Evolutionary conservation across 2,113 vertebrate species (phyloP).

Genomic region (Chrysochloris asiatica): DNA sequence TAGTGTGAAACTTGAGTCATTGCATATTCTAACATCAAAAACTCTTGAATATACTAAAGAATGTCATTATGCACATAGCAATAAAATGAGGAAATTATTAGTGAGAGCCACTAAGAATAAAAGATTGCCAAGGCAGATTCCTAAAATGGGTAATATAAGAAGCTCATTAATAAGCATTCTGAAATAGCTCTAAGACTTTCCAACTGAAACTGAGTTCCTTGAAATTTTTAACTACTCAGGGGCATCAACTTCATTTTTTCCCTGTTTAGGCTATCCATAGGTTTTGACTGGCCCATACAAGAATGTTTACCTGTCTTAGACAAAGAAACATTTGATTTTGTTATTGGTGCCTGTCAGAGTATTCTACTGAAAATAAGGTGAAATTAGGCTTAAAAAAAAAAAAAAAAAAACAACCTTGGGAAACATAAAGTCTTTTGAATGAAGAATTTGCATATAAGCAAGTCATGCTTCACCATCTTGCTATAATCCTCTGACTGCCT

Average conservation of each 20-base stretch:
- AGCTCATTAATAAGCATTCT: slow-evolving; percentile 64
- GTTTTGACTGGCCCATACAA: slow-evolving; percentile 39
- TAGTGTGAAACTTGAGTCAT: slow-evolving; percentile 68
- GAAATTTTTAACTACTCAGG: slow-evolving; percentile 5
- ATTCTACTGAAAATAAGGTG: not conserved
- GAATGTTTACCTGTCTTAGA: not conserved
- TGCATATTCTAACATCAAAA: slow-evolving; percentile 69
- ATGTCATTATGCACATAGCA: slow-evolving; percentile 66
- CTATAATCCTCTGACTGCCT: slow-evolving; percentile 1
- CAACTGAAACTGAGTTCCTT: slow-evolving; percentile 61
- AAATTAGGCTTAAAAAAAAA: slow-evolving; percentile 43
- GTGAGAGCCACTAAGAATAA: slow-evolving; percentile 63
- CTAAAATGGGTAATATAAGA: slow-evolving; percentile 70
- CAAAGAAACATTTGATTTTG: slow-evolving; percentile 7
- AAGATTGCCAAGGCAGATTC: slow-evolving; percentile 63
- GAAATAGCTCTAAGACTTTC: slow-evolving; percentile 59
- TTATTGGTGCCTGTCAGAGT: not conserved
- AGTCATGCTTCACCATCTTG: not conserved
- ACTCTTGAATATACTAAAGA: slow-evolving; percentile 69
- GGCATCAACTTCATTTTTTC: slow-evolving; percentile 19
- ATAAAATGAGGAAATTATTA: slow-evolving; percentile 69
- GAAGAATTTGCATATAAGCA: not conserved
- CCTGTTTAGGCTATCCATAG: slow-evolving; percentile 16
- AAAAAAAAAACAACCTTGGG: too few relatives aligned
- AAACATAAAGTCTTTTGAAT: slow-evolving; percentile 14